Evolutionary conservation across 1,140 invertebrate species (phyloP).

Genomic region (Coenobita brevimanus): DNA sequence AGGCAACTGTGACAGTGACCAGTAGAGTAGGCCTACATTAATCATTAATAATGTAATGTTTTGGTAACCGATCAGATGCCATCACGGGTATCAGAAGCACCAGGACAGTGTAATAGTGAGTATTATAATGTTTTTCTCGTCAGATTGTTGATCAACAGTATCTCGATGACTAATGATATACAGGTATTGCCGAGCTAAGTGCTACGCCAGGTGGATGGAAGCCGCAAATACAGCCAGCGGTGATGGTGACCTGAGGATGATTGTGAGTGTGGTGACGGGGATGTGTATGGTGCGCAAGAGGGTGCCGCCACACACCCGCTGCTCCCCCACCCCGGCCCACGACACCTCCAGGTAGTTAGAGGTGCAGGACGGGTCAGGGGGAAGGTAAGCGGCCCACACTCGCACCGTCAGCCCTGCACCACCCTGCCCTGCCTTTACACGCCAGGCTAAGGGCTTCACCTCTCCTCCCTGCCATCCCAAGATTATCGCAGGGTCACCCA

Average conservation of each 20-base stretch:
- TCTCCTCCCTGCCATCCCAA: slow-evolving; percentile 17
- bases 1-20: no score
- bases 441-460: slow-evolving; percentile 17
- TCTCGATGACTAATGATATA: no score
- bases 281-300: slow-evolving; percentile 16
- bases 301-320: slow-evolving; percentile 23
- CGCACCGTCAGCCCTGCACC: neutral
- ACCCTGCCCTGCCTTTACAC: neutral
- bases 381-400: slow-evolving; percentile 38
- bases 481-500: slow-evolving; percentile 18
- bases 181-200: no score
- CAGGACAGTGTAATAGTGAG: no score
- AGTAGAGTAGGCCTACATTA: no score
- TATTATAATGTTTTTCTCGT: no score
- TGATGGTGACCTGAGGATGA: slow-evolving; percentile 7
- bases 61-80: no score
- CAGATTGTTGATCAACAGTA: no score
- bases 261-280: neutral
- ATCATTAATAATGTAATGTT: no score
- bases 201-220: slow-evolving; percentile 27
- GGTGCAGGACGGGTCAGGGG: slow-evolving; percentile 13
- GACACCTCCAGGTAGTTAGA: slow-evolving; percentile 25
- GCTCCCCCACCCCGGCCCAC: neutral
- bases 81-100: no score
- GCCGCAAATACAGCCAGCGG: slow-evolving; percentile 26